phyloP scores from a whole-genome alignment of 2,113 vertebrate genomes.

The Megaceryle maxima region DNA sequence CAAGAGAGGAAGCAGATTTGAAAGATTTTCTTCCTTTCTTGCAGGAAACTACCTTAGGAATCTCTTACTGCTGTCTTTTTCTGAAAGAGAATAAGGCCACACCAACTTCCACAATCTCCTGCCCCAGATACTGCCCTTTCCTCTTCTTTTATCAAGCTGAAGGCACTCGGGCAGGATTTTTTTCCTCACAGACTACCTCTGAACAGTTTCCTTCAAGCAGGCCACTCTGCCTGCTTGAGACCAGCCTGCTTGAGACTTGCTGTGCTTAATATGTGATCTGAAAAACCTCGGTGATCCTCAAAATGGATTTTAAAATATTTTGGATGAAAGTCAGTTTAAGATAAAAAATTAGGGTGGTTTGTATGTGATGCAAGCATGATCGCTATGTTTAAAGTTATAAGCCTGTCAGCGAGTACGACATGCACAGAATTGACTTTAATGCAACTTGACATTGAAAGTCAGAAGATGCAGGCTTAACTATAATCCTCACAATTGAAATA shows the following conservation, averaged over 20 bases:
- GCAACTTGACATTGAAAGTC: background rate
- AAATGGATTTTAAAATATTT: background rate
- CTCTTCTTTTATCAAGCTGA: background rate
- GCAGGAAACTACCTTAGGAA: background rate
- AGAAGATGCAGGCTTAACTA: background rate
- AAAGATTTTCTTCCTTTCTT: background rate
- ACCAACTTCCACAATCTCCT: background rate
- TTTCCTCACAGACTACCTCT: background rate
- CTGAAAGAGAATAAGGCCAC: background rate
- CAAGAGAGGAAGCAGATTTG: background rate
- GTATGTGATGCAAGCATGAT: background rate
- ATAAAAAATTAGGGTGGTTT: background rate
- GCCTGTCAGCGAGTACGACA: background rate
- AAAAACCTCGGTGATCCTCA: background rate
- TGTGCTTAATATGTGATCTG: background rate
- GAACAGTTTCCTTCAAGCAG: background rate
- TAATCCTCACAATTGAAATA: background rate
- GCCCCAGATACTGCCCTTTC: background rate
- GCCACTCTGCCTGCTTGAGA: background rate
- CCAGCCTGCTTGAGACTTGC: background rate
- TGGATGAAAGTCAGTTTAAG: background rate
- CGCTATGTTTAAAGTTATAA: background rate
- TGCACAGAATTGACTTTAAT: background rate
- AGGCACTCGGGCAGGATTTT: background rate
- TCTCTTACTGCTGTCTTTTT: background rate